Percentiles rank a stretch among this genome's conserved stretches.
phyloP scores from a whole-genome alignment of 2,888 invertebrate species.

The Volucella bombylans region DNA sequence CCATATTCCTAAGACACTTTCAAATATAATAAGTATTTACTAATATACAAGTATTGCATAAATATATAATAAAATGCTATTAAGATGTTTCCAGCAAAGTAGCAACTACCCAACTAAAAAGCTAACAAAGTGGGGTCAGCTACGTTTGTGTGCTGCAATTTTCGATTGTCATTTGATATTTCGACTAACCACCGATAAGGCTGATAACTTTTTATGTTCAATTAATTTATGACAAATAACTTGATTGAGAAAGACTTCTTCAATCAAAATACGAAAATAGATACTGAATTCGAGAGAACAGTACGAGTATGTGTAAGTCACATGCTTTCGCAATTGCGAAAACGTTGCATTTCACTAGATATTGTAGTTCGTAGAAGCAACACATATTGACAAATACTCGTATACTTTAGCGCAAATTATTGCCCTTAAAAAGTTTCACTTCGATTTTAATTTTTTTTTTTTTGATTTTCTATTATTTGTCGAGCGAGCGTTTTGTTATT shows the following conservation, averaged over 20 bases:
- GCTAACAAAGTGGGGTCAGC: neutral
- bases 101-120: neutral
- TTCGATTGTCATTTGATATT: slow-evolving; percentile 3
- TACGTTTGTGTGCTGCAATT: neutral
- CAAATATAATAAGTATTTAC: too few relatives aligned
- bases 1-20: too few relatives aligned
- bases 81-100: too few relatives aligned
- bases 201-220: slow-evolving; percentile 12
- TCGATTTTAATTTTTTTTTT: neutral
- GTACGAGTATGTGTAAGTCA: slow-evolving; percentile 32
- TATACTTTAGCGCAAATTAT: slow-evolving; percentile 38
- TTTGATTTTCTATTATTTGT: slow-evolving; percentile 5
- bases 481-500: slow-evolving; percentile 20
- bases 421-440: slow-evolving; percentile 15
- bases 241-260: slow-evolving; percentile 14
- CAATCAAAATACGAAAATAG: slow-evolving; percentile 17
- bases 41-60: too few relatives aligned
- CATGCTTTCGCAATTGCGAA: slow-evolving; percentile 40
- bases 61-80: too few relatives aligned
- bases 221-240: slow-evolving; percentile 18
- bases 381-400: slow-evolving; percentile 32
- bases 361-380: slow-evolving; percentile 19
- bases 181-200: slow-evolving; percentile 21
- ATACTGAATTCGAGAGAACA: slow-evolving; percentile 10
- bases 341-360: slow-evolving; percentile 26